Conservation (phyloP, 2,113 vertebrate species). For the Phaetusa simplex region DNA sequence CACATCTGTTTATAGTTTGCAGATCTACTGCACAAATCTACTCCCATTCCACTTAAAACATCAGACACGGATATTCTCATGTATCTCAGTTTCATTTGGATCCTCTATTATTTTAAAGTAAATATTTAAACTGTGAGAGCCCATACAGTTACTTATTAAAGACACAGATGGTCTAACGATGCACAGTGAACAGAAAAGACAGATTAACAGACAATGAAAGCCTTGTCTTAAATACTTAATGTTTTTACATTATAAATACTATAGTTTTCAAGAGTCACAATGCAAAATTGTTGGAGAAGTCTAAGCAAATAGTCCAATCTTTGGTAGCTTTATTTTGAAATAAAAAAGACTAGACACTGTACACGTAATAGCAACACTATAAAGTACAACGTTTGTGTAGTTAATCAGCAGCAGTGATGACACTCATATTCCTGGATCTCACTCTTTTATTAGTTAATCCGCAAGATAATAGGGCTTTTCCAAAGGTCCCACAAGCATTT, state of each 20-base stretch:
- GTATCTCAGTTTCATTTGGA: not conserved
- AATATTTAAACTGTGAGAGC: constrained; percentile 22
- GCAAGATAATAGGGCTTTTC: not conserved
- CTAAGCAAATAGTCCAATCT: not conserved
- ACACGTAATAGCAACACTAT: not conserved
- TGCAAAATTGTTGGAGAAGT: not conserved
- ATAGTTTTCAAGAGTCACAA: not conserved
- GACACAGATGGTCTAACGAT: not conserved
- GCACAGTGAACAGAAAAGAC: not conserved
- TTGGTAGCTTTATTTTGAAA: not conserved
- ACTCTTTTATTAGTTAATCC: not conserved
- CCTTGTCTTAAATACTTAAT: not conserved
- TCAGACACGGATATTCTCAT: not conserved
- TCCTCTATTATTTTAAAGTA: constrained; percentile 11
- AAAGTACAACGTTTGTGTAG: not conserved
- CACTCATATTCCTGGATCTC: not conserved
- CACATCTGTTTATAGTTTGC: not conserved
- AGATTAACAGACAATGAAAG: not conserved
- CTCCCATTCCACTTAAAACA: constrained; percentile 4
- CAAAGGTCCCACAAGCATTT: not conserved
- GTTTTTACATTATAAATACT: not conserved
- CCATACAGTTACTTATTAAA: constrained; percentile 53
- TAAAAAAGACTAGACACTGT: not conserved
- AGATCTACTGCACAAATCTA: not conserved
- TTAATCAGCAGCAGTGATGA: not conserved